phyloP scores from a whole-genome alignment of 2,888 invertebrate genomes.

The Monoplex corrugatus region DNA sequence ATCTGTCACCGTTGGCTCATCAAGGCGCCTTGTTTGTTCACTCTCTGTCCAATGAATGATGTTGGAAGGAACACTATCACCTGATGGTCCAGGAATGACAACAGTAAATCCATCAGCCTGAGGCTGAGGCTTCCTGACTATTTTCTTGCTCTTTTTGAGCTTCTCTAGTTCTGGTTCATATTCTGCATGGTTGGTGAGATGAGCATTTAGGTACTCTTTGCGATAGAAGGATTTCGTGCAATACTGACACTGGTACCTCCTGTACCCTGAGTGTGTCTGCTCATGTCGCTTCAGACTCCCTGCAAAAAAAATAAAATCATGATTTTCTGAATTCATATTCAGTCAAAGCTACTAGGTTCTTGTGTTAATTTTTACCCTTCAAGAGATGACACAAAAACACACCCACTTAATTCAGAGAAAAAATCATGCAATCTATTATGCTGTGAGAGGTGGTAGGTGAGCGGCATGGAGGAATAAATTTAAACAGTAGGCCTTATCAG shows the following conservation, averaged over 20 bases:
- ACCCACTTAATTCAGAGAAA: too few relatives aligned
- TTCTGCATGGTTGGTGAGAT: slow-evolving; percentile 64
- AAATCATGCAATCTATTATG: too few relatives aligned
- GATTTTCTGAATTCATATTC: too few relatives aligned
- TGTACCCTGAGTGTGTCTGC: slow-evolving; percentile 70
- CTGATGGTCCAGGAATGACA: slow-evolving; percentile 22
- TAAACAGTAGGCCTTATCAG: too few relatives aligned
- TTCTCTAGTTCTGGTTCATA: slow-evolving; percentile 53
- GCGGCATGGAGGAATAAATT: too few relatives aligned
- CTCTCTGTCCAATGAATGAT: slow-evolving; percentile 47
- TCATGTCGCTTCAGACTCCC: slow-evolving; percentile 73
- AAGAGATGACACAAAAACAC: too few relatives aligned
- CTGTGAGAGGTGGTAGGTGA: too few relatives aligned
- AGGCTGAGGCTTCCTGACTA: slow-evolving; percentile 25
- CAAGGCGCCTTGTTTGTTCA: background rate
- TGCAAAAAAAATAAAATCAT: slow-evolving; percentile 51
- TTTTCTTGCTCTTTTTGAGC: slow-evolving; percentile 20
- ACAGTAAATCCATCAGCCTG: slow-evolving; percentile 27
- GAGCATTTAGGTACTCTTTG: slow-evolving; percentile 72
- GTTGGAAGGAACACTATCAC: slow-evolving; percentile 18
- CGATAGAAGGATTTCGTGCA: slow-evolving; percentile 70
- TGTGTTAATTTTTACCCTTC: background rate
- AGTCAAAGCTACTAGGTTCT: too few relatives aligned
- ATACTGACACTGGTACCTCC: slow-evolving; percentile 67
- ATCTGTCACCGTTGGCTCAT: slow-evolving; percentile 5